A percentile compares a stretch with the other conserved stretches of the same genome.
These are phyloP conservation scores for Pelecanus crispus DNA, from an alignment of 2,113 vertebrate genomes.

Conservation along the genomic window DNA sequence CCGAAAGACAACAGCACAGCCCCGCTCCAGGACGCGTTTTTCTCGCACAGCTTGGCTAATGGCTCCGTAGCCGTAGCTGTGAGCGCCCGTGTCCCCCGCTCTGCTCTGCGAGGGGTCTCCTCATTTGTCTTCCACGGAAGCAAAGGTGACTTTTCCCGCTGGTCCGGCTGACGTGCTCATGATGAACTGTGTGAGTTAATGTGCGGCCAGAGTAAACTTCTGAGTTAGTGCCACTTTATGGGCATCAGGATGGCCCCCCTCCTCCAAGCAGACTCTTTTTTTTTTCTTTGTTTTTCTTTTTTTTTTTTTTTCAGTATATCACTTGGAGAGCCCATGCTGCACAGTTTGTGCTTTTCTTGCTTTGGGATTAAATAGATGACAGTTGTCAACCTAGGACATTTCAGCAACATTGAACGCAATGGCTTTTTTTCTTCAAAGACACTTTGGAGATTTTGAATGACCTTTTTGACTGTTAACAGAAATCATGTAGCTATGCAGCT, in stretches of 20 bases:
- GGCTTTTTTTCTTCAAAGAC: background rate
- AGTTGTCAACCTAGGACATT: background rate
- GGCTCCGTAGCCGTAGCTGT: background rate
- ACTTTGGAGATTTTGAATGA: background rate
- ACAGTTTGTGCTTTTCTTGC: background rate
- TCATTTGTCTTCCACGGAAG: background rate
- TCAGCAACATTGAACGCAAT: rapidly evolving
- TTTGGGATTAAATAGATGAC: background rate
- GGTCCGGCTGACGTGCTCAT: rapidly evolving
- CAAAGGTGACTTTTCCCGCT: background rate
- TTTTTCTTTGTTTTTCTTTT: too few relatives aligned
- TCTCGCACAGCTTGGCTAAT: background rate
- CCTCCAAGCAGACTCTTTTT: background rate
- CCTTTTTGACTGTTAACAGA: background rate
- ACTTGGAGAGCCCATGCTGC: background rate
- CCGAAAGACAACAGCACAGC: too few relatives aligned
- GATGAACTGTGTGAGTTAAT: rapidly evolving
- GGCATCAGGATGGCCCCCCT: rapidly evolving
- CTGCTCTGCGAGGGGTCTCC: background rate
- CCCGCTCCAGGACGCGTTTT: background rate
- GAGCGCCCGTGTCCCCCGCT: rapidly evolving
- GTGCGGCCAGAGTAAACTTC: background rate
- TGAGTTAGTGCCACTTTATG: background rate
- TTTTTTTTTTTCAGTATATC: too few relatives aligned
- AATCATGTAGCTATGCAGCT: background rate